Percentiles rank a stretch among this genome's conserved stretches.
Conservation (phyloP, 2,113 vertebrate genomes). For the rabbit (Oryctolagus cuniculus) region mOryCun1.1 NC_091445.1:46510001-46510500, state of each 20-base stretch:
- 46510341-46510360: neutral
- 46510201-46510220: neutral
- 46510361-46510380: neutral
- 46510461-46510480: conserved; percentile 16
- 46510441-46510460: neutral
- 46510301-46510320: neutral
- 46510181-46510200: conserved; percentile 29
- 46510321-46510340: neutral
- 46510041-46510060: neutral
- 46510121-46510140: neutral
- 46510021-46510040: neutral
- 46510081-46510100: neutral
- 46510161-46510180: neutral
- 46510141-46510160: neutral
- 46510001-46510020: neutral
- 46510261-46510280: neutral
- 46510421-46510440: conserved; percentile 19
- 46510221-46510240: neutral
- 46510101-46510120: neutral
- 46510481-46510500: neutral
- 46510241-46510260: neutral
- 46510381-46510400: conserved; percentile 27
- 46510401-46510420: conserved; percentile 46
- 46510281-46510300: neutral
- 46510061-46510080: neutral